A percentile compares a stretch with the other conserved stretches of the same genome.
Evolutionary conservation across 2,888 invertebrate species (phyloP).

Genomic region (Octonoba sinensis): DNA sequence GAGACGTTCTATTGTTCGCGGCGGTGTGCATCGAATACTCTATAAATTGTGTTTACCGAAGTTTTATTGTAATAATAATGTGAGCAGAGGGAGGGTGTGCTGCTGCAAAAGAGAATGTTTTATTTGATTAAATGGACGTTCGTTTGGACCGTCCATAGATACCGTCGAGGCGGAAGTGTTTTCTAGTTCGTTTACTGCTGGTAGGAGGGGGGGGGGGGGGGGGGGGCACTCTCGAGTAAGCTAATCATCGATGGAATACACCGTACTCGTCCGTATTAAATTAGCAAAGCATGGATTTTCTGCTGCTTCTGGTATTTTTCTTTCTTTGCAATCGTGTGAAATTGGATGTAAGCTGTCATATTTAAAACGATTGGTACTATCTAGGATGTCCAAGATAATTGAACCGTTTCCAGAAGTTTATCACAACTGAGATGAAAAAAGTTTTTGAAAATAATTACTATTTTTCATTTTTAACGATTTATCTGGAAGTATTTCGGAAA

Average conservation of each 20-base stretch:
- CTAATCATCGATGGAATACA: conserved; percentile 10
- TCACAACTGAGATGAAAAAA: background rate
- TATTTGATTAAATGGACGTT: conserved; percentile 60
- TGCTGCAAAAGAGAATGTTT: conserved; percentile 25
- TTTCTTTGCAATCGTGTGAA: no score
- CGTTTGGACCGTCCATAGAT: conserved; percentile 18
- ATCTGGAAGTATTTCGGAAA: background rate
- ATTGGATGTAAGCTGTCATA: no score
- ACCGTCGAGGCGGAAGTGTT: conserved; percentile 9
- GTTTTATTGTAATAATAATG: conserved; percentile 47
- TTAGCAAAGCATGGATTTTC: no score
- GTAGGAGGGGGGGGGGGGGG: background rate
- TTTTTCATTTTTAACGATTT: background rate
- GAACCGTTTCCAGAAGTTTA: background rate
- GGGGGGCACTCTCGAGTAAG: conserved; percentile 7
- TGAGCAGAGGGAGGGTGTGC: conserved; percentile 4
- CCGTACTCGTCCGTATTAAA: no score
- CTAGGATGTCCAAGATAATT: no score
- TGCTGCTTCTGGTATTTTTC: no score
- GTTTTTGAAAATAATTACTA: background rate
- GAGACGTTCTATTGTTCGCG: conserved; percentile 48
- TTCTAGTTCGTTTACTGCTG: background rate
- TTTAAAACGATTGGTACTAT: no score
- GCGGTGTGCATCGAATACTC: conserved; percentile 5
- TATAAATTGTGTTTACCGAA: conserved; percentile 61